Evolutionary conservation across 2,113 vertebrate species (phyloP), one percentile per base, ranked within the genome.

Genomic region (Nycticryphes semicollaris): DNA sequence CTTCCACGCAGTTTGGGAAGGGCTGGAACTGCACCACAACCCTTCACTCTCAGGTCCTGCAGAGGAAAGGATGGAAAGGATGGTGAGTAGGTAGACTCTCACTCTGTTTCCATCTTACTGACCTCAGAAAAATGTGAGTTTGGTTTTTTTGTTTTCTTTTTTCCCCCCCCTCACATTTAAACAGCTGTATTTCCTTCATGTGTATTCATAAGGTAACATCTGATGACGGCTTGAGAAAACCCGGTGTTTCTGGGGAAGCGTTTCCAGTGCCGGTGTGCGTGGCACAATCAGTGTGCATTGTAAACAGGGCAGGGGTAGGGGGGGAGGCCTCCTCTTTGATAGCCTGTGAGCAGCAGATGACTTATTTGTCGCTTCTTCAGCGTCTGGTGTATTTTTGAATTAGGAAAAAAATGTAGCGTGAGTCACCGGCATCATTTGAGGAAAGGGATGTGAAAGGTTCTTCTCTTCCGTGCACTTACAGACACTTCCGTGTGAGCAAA

Each of bases 1-100:
- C 63, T 94, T 93, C 91, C 62, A 2, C 75, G 33, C 59, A 10
- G 27, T 75, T 92, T 86, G 92, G 78, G 90, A 93, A 95, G 88
- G 63, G 57, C 68, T 83, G 85, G 94, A 96, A 89, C 95, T 67
- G 39, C 84, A 56, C 74, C 48, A 33, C 84, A 88, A 25, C 73
- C 72, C 75, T 50, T 66, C 74, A 14, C 15, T 15, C 90, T 95
- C 67, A 5, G 18, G 7, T 64, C 45, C 43, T 45, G 21, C 84
- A 25, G 51, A 17, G 51, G 51, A 27, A 53, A 14, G 50, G 50
- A 72, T 7, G 41, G 69, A 60, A 86, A 87, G 68, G 72, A 27
- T 66, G 27, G 74, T 45, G 85, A 96, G 73, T 22, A 89, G 73
- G 17, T 54, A 64, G 39, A 56, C 17, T 43, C 47, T 90, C 23